Base-by-base conservation (phyloP, 2,888 invertebrate genomes). In the Hermodice carunculata region DNA sequence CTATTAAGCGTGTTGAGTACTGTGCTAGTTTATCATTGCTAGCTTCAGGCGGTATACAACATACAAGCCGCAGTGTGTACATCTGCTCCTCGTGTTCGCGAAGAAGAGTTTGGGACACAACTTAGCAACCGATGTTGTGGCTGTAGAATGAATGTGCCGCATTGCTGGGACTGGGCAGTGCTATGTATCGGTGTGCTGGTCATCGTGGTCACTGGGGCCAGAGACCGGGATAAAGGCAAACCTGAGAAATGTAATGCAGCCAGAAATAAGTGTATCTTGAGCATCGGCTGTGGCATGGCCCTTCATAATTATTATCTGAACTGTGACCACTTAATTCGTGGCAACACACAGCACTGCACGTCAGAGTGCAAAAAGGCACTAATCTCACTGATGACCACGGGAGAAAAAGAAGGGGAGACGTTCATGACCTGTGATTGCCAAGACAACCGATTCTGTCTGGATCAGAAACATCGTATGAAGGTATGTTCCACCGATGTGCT, bases 311-410 rank as follows among this genome's bases (percentile, higher is more conserved):
- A 93, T 87, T 88, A 93, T 85, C 86, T 91, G 69, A 90, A 91
- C 76, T 94, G 94, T 81, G 89, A 89, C 4, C 91, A 92, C 34
- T 88, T 93, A 37, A 89, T 91, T 49, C 89, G 90, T 31, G 69
- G 86, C 71, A 70, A 78, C n/a, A 75, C 78, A 1, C 64, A 75
- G 1, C 83, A 85, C 58, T 94, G 94, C 81, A 91, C 92, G 0
- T 90, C 91, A 77, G 88, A 89, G 56, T 94, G 94, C 83, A 91
- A 91, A 76, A 90, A 92, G 80, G 92, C 94, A 0, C 89, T 94
- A 42, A 92, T 94, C 46, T 92, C 93, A 0, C 88, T 94, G 46
- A 92, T 91, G 0, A 92, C 93, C 29, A 93, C 93, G 0, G 92
- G 91, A 57, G 92, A 93, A 81, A 93, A 92, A 79, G 90, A 92